These are phyloP conservation scores for Leptinotarsa undecemlineata DNA, from an alignment of 1,140 invertebrate genomes.

Conservation along the genomic window DNA sequence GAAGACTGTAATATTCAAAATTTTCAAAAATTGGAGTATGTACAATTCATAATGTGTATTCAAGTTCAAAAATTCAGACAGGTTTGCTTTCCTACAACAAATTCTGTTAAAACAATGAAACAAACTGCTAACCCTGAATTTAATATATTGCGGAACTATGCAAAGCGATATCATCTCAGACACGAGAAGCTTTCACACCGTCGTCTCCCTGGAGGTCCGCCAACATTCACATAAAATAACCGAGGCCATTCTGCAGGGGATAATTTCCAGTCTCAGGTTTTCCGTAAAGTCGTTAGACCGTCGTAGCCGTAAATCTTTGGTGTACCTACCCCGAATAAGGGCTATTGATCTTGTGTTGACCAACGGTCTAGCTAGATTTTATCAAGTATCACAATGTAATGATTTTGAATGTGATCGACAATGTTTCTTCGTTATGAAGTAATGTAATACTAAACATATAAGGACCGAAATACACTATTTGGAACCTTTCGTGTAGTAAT, in stretches of 20 bases:
- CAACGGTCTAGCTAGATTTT: not conserved
- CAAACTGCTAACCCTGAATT: not conserved
- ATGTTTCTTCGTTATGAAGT: no score
- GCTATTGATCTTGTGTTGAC: slow-evolving; percentile 16
- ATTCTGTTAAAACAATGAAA: no score
- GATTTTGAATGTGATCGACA: no score
- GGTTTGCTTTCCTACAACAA: no score
- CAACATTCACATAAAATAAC: slow-evolving; percentile 11
- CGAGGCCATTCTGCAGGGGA: slow-evolving; percentile 13
- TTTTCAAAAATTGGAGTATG: no score
- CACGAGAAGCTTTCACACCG: slow-evolving; percentile 11
- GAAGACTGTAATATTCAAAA: no score
- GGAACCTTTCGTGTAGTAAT: no score
- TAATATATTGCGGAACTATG: not conserved
- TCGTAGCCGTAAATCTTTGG: slow-evolving; percentile 16
- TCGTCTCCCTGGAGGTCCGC: slow-evolving; percentile 7
- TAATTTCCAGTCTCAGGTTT: slow-evolving; percentile 27
- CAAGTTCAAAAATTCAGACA: no score
- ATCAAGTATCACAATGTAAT: no score
- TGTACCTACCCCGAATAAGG: slow-evolving; percentile 15
- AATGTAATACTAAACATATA: no score
- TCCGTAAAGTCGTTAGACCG: slow-evolving; percentile 21
- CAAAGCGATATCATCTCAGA: slow-evolving; percentile 6
- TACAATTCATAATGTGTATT: no score
- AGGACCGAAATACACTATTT: no score